A percentile compares a stretch with the other conserved stretches of the same genome.
phyloP scores from a whole-genome alignment of 2,888 invertebrate species.

The Dendrolimus houi region DNA sequence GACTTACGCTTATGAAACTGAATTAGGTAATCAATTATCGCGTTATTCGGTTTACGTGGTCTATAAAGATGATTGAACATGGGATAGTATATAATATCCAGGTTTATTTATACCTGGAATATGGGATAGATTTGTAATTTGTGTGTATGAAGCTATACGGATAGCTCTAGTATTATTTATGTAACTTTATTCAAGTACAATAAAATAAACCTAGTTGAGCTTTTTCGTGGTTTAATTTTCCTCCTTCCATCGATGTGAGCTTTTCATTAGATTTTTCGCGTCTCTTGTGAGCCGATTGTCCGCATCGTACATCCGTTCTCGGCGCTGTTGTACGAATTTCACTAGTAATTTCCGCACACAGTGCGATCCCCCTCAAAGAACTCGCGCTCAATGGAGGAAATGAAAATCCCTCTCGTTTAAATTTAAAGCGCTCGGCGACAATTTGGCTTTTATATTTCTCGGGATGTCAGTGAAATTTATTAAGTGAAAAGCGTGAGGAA shows the following conservation, averaged over 20 bases:
- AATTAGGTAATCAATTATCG: too few relatives aligned
- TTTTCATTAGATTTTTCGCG: constrained; percentile 20
- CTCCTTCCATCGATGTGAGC: constrained; percentile 4
- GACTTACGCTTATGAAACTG: too few relatives aligned
- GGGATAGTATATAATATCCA: too few relatives aligned
- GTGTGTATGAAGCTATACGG: too few relatives aligned
- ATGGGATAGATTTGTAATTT: too few relatives aligned
- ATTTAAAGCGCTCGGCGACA: constrained; percentile 34
- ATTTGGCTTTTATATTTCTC: constrained; percentile 14
- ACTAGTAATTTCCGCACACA: constrained; percentile 56
- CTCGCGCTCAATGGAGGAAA: constrained; percentile 44
- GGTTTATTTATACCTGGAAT: too few relatives aligned
- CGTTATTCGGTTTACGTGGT: too few relatives aligned
- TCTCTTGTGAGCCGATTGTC: constrained; percentile 24
- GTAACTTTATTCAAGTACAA: too few relatives aligned
- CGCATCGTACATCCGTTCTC: constrained; percentile 33
- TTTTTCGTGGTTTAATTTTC: background rate
- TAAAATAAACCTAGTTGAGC: background rate
- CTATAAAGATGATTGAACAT: too few relatives aligned
- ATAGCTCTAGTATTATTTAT: too few relatives aligned
- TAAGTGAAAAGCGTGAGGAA: background rate
- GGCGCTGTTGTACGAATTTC: constrained; percentile 41
- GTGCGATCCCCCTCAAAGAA: constrained; percentile 40
- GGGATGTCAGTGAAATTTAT: constrained; percentile 2
- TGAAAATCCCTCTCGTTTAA: constrained; percentile 57